phyloP scores from a whole-genome alignment of 1,140 invertebrate genomes.

The Bombus superbus region DNA sequence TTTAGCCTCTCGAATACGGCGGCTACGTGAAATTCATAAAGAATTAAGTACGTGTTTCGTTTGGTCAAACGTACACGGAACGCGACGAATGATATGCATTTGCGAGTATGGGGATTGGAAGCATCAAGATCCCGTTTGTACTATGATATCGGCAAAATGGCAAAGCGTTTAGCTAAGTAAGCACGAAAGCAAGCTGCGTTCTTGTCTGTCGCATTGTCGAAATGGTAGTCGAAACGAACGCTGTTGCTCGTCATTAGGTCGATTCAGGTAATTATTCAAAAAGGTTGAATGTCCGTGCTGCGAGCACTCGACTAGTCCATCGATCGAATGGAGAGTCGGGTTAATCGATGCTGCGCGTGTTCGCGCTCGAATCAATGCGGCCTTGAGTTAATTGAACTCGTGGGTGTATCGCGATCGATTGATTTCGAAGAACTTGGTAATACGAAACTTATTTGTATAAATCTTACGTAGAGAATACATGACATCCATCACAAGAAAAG shows the following conservation, averaged over 20 bases:
- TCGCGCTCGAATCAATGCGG: constrained; percentile 20
- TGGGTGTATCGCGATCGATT: constrained; percentile 37
- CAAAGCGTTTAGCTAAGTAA: background rate
- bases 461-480: background rate
- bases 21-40: background rate
- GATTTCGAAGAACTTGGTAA: constrained; percentile 26
- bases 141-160: background rate
- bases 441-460: background rate
- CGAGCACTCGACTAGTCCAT: background rate
- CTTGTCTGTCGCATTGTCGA: background rate
- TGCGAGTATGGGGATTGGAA: background rate
- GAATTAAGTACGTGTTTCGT: background rate
- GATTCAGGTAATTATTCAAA: constrained; percentile 42
- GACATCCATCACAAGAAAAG: no score
- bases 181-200: background rate
- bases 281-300: constrained; percentile 34
- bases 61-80: background rate
- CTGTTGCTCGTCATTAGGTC: constrained; percentile 32
- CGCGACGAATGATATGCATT: background rate
- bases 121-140: background rate
- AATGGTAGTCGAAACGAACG: constrained; percentile 16
- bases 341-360: constrained; percentile 33
- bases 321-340: constrained; percentile 36
- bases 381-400: constrained; percentile 21
- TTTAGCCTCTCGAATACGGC: no score